Base-by-base conservation (phyloP, 2,113 vertebrate species). In the Mesoclemmys tuberculata region DNA sequence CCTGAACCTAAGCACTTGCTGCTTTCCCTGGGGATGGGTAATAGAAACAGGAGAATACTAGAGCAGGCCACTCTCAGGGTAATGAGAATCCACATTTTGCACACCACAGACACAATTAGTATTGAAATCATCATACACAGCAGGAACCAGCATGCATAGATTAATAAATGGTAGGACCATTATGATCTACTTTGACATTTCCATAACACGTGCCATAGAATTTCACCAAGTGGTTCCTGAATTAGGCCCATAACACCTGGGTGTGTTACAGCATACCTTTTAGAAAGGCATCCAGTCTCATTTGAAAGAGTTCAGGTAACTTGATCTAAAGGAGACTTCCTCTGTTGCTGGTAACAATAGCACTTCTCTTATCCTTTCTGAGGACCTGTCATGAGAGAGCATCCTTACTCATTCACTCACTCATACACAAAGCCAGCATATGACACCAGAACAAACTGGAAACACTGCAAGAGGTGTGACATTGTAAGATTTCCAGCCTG, bases 111-210 rank as follows among this genome's bases (percentile, higher is more conserved):
- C 0, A 52, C 75, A 22, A 5, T 51, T 79, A 1, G 0, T 71
- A 10, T n/a, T 24, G 2, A 51, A 48, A 51, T 29, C 1, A 0
- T 46, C 0, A 16, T 51, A 54, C 10, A 44, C 3, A 75, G 3
- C 1, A 75, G 79, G 48, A 38, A 6, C 0, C 44, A 14, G 29
- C 1, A 0, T 52, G 88, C 13, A 1, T 10, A 7, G 1, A 1
- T 64, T 88, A 61, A 1, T 2, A 78, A 6, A 51, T 8, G 35
- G 83, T 6, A 10, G 5, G 68, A n/a, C n/a, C 10, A 24, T 41
- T 41, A 21, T 35, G 14, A 64, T 41, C 68, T 41, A 22, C n/a
- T 38, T 21, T 38, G 38, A 41, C 21, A 10, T 41, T 74, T 38
- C 38, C n/a, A 74, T 21, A 74, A 21, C 38, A 74, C 21, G 6